Conservation (phyloP, 2,797 vertebrate species). For the Sebastolobus altivelis region DNA sequence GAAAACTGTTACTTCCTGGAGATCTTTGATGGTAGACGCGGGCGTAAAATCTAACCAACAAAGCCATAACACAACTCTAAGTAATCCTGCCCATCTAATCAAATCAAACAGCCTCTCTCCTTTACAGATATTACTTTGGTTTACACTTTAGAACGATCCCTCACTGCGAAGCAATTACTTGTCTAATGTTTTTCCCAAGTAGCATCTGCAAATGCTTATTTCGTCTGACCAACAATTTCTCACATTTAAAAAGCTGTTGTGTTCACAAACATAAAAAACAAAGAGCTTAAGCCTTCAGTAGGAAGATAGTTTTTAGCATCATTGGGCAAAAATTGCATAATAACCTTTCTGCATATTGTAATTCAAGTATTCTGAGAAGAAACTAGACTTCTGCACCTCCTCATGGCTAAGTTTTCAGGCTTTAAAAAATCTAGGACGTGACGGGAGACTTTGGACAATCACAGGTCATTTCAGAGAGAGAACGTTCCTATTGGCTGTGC, state of each 20-base stretch:
- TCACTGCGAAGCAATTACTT: neutral
- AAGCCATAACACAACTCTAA: neutral
- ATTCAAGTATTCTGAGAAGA: no score
- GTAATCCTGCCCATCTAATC: neutral
- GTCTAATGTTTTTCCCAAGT: neutral
- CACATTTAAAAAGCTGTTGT: constrained; percentile 8
- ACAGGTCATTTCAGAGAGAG: no score
- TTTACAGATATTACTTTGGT: neutral
- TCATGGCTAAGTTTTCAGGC: no score
- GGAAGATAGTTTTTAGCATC: no score
- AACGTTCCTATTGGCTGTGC: no score
- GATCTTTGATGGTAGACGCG: neutral
- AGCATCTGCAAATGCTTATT: constrained; percentile 12
- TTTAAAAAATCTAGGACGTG: no score
- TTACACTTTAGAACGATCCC: neutral
- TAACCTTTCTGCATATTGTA: no score
- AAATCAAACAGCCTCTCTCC: neutral
- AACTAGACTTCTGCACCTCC: no score
- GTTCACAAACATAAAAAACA: neutral
- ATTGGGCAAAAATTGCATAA: no score
- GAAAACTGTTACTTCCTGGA: neutral
- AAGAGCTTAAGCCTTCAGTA: neutral
- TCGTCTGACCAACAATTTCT: neutral
- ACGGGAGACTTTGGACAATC: no score
- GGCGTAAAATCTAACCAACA: neutral